Percentiles rank a stretch among this genome's conserved stretches.
These are phyloP conservation scores for Theristus sp. DNA, from an alignment of 2,888 invertebrate species.

Conservation along the genomic window DNA sequence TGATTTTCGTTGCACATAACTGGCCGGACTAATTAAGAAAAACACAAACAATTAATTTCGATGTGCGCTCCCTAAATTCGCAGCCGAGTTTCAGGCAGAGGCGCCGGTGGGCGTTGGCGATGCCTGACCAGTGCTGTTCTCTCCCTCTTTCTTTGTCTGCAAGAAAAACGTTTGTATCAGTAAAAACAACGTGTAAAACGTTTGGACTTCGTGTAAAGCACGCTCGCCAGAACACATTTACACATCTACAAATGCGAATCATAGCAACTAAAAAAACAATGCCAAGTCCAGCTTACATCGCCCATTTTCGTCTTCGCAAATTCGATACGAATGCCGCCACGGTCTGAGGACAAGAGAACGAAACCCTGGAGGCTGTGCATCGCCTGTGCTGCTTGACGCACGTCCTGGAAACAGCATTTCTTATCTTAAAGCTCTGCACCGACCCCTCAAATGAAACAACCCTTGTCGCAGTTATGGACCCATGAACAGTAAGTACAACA, in stretches of 20 bases:
- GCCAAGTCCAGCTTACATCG: constrained; percentile 40
- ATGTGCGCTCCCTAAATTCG: too few species aligned
- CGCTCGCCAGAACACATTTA: too few species aligned
- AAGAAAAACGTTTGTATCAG: background rate
- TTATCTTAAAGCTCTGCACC: too few species aligned
- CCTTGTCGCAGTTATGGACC: too few species aligned
- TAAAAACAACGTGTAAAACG: background rate
- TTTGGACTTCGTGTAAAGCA: too few species aligned
- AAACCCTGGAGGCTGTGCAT: constrained; percentile 85
- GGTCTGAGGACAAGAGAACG: constrained; percentile 80
- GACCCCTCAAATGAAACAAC: too few species aligned
- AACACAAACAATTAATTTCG: too few species aligned
- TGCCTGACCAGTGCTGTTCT: background rate
- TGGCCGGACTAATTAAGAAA: too few species aligned
- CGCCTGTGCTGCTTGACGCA: constrained; percentile 72
- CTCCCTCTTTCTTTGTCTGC: background rate
- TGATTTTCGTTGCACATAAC: too few species aligned
- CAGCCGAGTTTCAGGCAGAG: too few species aligned
- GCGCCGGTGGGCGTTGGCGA: background rate
- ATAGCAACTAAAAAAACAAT: background rate
- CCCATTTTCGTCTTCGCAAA: constrained; percentile 98
- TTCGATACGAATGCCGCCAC: constrained; percentile 93
- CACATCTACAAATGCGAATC: background rate
- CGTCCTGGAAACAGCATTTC: constrained; percentile 45
- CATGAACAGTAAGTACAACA: too few species aligned